Percentiles rank a stretch among this genome's conserved stretches.
These are phyloP conservation scores for Oxyura jamaicensis DNA, from an alignment of 2,113 vertebrate species.

Conservation along the genomic window DNA sequence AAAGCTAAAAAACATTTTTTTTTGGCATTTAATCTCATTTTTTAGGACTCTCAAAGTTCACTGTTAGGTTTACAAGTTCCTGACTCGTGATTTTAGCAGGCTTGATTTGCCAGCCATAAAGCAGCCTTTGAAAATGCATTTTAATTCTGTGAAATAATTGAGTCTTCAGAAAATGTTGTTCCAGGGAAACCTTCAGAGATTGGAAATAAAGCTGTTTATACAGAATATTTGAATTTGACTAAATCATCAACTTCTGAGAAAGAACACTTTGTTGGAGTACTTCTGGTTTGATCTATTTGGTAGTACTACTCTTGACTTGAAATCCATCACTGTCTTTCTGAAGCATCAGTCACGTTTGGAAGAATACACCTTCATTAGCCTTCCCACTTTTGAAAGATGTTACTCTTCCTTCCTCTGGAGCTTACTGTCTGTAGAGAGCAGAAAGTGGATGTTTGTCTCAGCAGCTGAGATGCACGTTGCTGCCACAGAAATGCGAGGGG, in stretches of 20 bases:
- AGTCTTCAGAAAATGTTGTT: neutral
- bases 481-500: neutral
- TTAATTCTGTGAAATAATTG: neutral
- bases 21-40: neutral
- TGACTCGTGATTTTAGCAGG: neutral
- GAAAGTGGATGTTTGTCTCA: neutral
- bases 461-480: neutral
- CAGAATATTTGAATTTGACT: neutral
- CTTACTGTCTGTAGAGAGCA: neutral
- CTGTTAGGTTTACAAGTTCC: neutral
- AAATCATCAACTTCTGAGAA: neutral
- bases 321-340: neutral
- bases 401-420: neutral
- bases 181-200: neutral
- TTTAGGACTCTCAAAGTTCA: neutral
- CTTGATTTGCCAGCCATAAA: neutral
- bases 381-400: neutral
- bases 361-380: neutral
- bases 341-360: neutral
- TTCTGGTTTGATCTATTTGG: neutral
- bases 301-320: neutral
- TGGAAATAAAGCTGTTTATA: neutral
- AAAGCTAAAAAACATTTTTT: neutral
- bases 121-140: neutral
- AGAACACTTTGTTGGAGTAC: neutral